Evolutionary conservation across 2,113 vertebrate genomes (phyloP).

Genomic region (Sisor rabdophorus): DNA sequence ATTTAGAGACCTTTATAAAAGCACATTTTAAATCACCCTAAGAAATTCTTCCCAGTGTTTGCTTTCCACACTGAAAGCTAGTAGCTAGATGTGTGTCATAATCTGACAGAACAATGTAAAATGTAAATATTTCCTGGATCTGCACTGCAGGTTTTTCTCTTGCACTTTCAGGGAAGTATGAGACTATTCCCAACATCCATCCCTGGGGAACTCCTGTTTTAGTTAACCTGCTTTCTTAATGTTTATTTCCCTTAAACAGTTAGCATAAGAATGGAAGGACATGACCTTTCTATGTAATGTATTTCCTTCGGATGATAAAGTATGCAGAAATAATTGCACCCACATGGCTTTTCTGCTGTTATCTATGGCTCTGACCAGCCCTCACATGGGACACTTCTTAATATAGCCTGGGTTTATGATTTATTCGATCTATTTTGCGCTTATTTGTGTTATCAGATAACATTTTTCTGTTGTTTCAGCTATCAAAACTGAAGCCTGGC

Average conservation of each 20-base stretch:
- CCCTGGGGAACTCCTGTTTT: background rate
- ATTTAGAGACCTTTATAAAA: background rate
- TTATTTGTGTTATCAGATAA: background rate
- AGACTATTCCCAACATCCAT: background rate
- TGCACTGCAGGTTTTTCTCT: background rate
- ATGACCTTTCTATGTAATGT: slow-evolving; percentile 24
- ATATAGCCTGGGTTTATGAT: background rate
- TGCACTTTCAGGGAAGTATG: background rate
- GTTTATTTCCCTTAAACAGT: background rate
- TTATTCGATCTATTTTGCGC: background rate
- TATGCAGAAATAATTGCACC: slow-evolving; percentile 17
- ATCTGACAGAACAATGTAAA: background rate
- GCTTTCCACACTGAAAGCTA: background rate
- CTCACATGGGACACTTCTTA: background rate
- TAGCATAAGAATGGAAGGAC: background rate
- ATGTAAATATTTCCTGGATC: background rate
- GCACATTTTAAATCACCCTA: background rate
- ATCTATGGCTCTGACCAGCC: background rate
- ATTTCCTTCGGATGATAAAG: background rate
- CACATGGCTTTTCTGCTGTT: slow-evolving; percentile 1
- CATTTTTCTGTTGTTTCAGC: background rate
- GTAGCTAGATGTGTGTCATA: background rate
- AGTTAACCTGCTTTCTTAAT: background rate
- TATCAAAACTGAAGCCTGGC: background rate
- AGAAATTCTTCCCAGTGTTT: background rate